Evolutionary conservation across 2,113 vertebrate species (phyloP).

Genomic region (Tricholaema leucomelas): DNA sequence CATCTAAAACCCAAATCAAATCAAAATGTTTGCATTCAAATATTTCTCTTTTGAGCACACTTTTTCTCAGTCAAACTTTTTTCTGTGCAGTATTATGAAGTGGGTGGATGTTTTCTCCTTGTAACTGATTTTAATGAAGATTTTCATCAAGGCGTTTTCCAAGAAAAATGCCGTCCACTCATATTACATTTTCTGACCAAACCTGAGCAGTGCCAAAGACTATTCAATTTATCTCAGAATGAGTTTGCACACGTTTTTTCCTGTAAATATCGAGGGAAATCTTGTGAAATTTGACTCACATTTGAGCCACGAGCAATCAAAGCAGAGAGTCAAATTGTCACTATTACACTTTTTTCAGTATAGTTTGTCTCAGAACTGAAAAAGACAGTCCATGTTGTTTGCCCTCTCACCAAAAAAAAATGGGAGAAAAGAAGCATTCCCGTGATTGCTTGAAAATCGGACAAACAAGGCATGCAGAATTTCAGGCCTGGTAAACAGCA

Average conservation of each 20-base stretch:
- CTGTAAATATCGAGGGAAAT: not conserved
- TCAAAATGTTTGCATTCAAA: not conserved
- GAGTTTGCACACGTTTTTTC: not conserved
- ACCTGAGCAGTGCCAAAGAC: not conserved
- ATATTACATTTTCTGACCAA: not conserved
- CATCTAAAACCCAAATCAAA: not conserved
- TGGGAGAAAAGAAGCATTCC: not conserved
- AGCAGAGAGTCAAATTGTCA: not conserved
- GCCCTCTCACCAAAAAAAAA: not conserved
- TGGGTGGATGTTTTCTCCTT: not conserved
- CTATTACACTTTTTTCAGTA: not conserved
- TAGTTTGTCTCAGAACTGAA: not conserved
- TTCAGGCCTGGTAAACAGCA: not conserved
- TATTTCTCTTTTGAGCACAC: not conserved
- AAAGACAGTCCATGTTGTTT: not conserved
- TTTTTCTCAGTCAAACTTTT: not conserved
- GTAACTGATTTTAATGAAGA: not conserved
- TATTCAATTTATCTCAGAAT: not conserved
- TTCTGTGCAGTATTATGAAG: not conserved
- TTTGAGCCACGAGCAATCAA: not conserved
- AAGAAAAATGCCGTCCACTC: not conserved
- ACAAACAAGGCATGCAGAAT: not conserved
- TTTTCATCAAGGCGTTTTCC: not conserved
- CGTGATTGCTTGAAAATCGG: not conserved
- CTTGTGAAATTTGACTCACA: not conserved